A percentile compares a stretch with the other conserved stretches of the same genome.
Conservation (phyloP, 2,113 vertebrate genomes). For the Helogale parvula region DNA sequence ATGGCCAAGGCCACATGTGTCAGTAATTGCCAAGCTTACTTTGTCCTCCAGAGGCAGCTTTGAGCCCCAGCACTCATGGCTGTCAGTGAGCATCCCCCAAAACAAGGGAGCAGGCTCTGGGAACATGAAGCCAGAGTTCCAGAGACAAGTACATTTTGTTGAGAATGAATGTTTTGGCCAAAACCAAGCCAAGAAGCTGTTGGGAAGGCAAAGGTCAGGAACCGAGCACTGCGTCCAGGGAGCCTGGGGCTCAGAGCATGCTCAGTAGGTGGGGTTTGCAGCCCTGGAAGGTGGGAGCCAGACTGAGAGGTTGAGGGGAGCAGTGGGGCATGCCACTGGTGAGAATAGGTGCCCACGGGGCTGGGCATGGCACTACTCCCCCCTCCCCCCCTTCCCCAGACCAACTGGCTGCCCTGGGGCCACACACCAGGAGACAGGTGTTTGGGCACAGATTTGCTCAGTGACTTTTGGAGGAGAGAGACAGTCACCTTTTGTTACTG, state of each 20-base stretch:
- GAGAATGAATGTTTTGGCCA: neutral
- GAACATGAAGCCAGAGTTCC: neutral
- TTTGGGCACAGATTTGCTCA: too few relatives aligned
- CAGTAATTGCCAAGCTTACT: neutral
- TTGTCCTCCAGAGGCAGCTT: neutral
- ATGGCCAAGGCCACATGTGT: neutral
- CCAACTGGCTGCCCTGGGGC: neutral
- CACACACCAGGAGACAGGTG: accelerated
- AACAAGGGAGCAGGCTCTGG: accelerated
- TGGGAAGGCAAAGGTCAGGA: neutral
- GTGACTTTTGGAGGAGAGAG: neutral
- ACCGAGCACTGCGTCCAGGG: neutral
- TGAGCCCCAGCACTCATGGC: neutral
- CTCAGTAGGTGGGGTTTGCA: accelerated
- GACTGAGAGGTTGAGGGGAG: neutral
- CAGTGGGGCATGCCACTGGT: neutral
- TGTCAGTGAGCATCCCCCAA: neutral
- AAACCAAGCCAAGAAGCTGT: neutral
- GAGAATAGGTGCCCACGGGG: accelerated
- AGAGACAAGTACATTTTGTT: neutral
- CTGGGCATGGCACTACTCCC: neutral
- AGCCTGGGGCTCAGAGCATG: neutral
- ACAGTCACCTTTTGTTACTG: neutral
- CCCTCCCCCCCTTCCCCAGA: accelerated
- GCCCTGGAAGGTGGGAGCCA: neutral